Conservation (phyloP, 2,888 invertebrate genomes). For the Drosophila borealis region DNA sequence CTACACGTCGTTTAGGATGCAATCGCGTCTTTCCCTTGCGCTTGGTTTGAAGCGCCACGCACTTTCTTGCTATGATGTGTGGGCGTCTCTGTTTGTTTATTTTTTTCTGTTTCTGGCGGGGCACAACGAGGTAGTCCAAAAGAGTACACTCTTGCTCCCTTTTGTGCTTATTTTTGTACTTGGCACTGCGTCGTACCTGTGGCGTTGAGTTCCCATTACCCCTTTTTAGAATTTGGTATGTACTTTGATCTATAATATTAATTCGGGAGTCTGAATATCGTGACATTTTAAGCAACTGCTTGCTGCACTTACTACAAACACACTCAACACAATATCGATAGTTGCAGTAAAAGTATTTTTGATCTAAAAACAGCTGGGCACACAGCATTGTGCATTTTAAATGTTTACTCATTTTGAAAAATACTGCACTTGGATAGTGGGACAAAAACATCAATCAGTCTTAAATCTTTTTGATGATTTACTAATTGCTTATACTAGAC, state of each 20-base stretch:
- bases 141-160: conserved; percentile 36
- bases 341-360: not conserved
- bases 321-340: conserved; percentile 18
- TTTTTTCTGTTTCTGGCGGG: conserved; percentile 42
- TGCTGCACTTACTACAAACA: not conserved
- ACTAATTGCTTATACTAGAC: conserved; percentile 29
- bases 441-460: conserved; percentile 2
- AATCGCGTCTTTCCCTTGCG: conserved; percentile 65
- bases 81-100: conserved; percentile 31
- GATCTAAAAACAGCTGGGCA: conserved; percentile 6
- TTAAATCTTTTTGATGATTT: conserved; percentile 7
- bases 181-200: conserved; percentile 58
- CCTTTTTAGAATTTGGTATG: conserved; percentile 50
- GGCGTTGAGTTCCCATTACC: not conserved
- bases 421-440: too few relatives aligned
- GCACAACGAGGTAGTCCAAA: conserved; percentile 57
- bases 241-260: conserved; percentile 56
- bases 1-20: conserved; percentile 52
- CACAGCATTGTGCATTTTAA: conserved; percentile 5
- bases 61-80: conserved; percentile 23
- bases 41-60: conserved; percentile 21
- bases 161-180: conserved; percentile 63
- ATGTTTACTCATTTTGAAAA: too few relatives aligned
- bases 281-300: conserved; percentile 34
- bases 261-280: conserved; percentile 47